phyloP scores from a whole-genome alignment of 1,140 invertebrate species.

The Hycleus cichorii region DNA sequence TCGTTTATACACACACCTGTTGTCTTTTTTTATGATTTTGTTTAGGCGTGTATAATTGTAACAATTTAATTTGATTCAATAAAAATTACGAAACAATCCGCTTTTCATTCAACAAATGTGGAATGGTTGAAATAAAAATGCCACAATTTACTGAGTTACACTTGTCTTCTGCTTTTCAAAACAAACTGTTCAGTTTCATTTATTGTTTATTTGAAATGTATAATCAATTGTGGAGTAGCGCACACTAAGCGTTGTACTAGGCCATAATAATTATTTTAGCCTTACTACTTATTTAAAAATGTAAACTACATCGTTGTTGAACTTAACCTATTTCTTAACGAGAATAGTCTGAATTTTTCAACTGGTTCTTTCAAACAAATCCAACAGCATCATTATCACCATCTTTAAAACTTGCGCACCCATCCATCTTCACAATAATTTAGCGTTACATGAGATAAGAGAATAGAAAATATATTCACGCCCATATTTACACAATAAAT shows the following conservation, averaged over 20 bases:
- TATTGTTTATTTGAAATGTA: too few species aligned
- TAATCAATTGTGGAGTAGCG: too few species aligned
- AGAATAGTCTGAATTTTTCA: conserved; percentile 6
- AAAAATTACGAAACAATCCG: conserved; percentile 4
- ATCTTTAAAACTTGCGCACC: too few species aligned
- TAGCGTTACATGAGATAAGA: too few species aligned
- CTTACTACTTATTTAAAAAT: conserved; percentile 4
- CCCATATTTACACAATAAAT: too few species aligned
- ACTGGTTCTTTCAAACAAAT: too few species aligned
- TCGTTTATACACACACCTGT: conserved; percentile 11
- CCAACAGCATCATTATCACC: too few species aligned
- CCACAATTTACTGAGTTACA: not conserved
- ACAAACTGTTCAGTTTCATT: too few species aligned
- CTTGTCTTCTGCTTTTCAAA: not conserved
- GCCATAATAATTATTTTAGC: conserved; percentile 4
- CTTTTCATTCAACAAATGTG: too few species aligned
- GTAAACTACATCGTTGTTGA: conserved; percentile 12
- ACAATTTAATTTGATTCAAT: conserved; percentile 26
- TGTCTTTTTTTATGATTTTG: conserved; percentile 6
- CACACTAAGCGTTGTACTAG: conserved; percentile 11
- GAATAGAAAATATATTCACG: too few species aligned
- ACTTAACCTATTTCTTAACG: conserved; percentile 11
- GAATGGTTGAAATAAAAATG: conserved; percentile 3
- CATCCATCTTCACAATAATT: too few species aligned
- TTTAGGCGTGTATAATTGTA: conserved; percentile 24